Evolutionary conservation across 2,797 vertebrate genomes (phyloP).

Genomic region (Ibycter americanus): DNA sequence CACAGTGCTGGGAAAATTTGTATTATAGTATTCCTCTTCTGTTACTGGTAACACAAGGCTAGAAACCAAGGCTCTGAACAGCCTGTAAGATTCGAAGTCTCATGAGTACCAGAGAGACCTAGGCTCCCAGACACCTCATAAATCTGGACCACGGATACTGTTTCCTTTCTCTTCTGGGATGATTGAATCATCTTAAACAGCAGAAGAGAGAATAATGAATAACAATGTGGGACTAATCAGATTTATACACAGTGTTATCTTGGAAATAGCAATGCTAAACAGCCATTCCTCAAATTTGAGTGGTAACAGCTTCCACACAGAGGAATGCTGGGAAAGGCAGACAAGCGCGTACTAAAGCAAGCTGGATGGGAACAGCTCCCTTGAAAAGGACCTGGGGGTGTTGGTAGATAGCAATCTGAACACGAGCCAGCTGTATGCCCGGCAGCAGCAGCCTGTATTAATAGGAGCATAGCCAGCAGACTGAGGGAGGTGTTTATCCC

Average conservation of each 20-base stretch:
- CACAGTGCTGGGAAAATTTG: not conserved
- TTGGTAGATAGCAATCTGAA: not conserved
- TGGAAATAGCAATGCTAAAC: not conserved
- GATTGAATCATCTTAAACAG: not conserved
- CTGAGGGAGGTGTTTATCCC: not conserved
- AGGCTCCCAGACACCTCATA: not conserved
- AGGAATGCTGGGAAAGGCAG: not conserved
- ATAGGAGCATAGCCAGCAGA: not conserved
- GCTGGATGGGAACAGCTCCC: not conserved
- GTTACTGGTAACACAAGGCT: not conserved
- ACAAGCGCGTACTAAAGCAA: not conserved
- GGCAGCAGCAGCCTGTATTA: not conserved
- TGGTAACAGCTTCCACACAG: not conserved
- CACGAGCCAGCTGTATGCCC: not conserved
- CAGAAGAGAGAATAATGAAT: conserved; percentile 16
- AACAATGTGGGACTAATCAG: not conserved
- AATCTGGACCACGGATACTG: not conserved
- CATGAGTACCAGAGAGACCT: not conserved
- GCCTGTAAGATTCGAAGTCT: not conserved
- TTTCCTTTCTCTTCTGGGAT: not conserved
- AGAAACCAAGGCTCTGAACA: not conserved
- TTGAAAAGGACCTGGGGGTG: not conserved
- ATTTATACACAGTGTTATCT: not conserved
- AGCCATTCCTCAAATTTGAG: not conserved
- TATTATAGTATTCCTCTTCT: not conserved